Percentiles rank a stretch among this genome's conserved stretches.
Evolutionary conservation across 2,797 vertebrate genomes (phyloP).

Genomic region (Leptoclinus maculatus): DNA sequence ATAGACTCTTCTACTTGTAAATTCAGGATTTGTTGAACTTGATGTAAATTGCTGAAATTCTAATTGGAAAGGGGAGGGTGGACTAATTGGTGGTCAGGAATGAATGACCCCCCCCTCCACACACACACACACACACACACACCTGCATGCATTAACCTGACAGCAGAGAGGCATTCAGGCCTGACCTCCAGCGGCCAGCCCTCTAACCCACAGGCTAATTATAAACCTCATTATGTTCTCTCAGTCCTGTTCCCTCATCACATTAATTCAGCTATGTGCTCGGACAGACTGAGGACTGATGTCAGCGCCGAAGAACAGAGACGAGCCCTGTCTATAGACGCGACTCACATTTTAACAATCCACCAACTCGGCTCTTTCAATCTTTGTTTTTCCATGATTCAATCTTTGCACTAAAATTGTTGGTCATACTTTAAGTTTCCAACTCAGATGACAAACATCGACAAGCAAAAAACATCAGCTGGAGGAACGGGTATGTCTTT

Average conservation of each 20-base stretch:
- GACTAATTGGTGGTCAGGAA: constrained; percentile 52
- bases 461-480: background rate
- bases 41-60: constrained; percentile 31
- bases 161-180: constrained; percentile 61
- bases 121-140: constrained; percentile 12
- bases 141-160: constrained; percentile 72
- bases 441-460: background rate
- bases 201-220: constrained; percentile 79
- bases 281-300: constrained; percentile 42
- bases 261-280: constrained; percentile 63
- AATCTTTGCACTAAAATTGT: background rate
- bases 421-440: background rate
- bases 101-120: constrained; percentile 11
- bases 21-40: constrained; percentile 24
- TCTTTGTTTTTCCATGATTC: background rate
- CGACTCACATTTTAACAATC: background rate
- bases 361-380: background rate
- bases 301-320: constrained; percentile 32
- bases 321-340: constrained; percentile 11
- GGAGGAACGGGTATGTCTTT: background rate
- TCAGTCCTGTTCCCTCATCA: constrained; percentile 61
- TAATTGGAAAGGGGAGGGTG: constrained; percentile 13
- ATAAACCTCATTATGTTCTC: constrained; percentile 80
- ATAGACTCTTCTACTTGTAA: background rate
- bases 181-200: constrained; percentile 72